phyloP scores from a whole-genome alignment of 2,888 invertebrate species.

The Campaea margaritaria region DNA sequence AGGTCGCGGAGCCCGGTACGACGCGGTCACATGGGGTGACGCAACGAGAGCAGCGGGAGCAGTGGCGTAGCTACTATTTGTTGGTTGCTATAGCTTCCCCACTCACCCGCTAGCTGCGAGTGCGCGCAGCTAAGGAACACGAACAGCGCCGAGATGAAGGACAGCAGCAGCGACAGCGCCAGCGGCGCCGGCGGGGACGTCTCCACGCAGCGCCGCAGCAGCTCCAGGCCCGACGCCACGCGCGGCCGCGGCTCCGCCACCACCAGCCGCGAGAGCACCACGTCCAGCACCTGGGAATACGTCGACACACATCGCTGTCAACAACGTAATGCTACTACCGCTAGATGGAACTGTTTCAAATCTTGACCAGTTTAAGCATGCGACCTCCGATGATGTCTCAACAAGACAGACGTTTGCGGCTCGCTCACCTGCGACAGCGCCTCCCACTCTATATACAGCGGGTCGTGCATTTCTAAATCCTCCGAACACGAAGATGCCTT shows the following conservation, averaged over 20 bases:
- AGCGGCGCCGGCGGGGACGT: constrained; percentile 92
- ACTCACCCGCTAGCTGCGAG: constrained; percentile 88
- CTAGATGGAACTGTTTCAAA: too few species aligned
- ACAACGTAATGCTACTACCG: too few species aligned
- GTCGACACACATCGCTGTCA: too few species aligned
- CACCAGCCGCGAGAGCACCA: constrained; percentile 92
- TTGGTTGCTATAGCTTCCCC: too few species aligned
- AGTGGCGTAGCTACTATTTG: too few species aligned
- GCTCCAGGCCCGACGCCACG: constrained; percentile 89
- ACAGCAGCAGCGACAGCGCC: constrained; percentile 93
- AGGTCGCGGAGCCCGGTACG: too few species aligned
- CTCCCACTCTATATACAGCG: constrained; percentile 93
- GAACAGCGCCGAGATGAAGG: constrained; percentile 96
- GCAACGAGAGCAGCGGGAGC: too few species aligned
- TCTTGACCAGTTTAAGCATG: too few species aligned
- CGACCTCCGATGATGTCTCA: too few species aligned
- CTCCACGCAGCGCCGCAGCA: constrained; percentile 91
- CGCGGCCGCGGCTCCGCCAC: constrained; percentile 89
- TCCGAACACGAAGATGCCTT: constrained; percentile 82
- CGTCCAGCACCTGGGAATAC: constrained; percentile 87
- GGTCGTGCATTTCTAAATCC: constrained; percentile 79
- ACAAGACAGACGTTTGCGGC: too few species aligned
- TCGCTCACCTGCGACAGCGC: constrained; percentile 87
- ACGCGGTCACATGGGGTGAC: too few species aligned
- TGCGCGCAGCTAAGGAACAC: constrained; percentile 96